phyloP scores from a whole-genome alignment of 1,140 invertebrate species.

The Zeugodacus cucurbitae region DNA sequence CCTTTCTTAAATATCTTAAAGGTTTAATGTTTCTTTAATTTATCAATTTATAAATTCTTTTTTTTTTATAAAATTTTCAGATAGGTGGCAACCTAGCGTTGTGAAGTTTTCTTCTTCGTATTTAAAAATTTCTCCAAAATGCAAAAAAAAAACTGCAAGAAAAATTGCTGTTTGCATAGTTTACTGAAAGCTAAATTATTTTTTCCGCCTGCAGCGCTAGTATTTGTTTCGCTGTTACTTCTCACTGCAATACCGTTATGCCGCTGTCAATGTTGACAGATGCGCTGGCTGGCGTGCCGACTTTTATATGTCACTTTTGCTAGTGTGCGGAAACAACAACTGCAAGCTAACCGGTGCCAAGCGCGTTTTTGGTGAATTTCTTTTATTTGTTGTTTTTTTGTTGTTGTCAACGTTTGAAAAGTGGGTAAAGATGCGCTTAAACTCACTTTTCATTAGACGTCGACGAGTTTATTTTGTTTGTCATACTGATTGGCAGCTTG shows the following conservation, averaged over 20 bases:
- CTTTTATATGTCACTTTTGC: conserved; percentile 26
- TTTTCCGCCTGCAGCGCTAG: too few species aligned
- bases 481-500: background rate
- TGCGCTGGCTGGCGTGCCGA: background rate
- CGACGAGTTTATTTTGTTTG: background rate
- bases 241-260: background rate
- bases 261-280: conserved; percentile 15
- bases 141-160: too few species aligned
- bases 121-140: too few species aligned
- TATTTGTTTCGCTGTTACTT: background rate
- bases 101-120: too few species aligned
- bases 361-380: background rate
- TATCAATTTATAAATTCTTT: too few species aligned
- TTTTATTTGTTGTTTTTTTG: background rate
- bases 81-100: too few species aligned
- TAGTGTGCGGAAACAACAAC: background rate
- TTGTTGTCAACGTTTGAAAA: background rate
- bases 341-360: background rate
- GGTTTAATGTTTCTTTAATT: too few species aligned
- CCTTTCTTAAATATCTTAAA: too few species aligned
- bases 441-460: conserved; percentile 31
- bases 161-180: too few species aligned
- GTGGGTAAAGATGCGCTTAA: conserved; percentile 29
- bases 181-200: too few species aligned
- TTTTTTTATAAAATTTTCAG: too few species aligned